phyloP scores from a whole-genome alignment of 2,797 vertebrate genomes.

The Erpetoichthys calabaricus region DNA sequence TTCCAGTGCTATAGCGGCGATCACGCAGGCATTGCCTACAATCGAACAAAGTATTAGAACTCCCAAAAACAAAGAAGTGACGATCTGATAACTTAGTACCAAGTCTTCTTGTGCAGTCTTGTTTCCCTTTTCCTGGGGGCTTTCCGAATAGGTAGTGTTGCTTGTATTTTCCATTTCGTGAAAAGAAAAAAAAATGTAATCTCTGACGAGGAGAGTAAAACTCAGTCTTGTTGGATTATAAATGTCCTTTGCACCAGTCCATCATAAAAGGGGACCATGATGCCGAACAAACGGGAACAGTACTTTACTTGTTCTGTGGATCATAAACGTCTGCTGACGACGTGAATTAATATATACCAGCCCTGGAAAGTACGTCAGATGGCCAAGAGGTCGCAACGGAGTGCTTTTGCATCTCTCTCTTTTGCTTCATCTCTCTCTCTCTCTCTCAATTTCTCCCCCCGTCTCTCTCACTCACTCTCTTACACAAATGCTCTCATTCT shows the following conservation, averaged over 20 bases:
- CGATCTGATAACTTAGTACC: conserved; percentile 74
- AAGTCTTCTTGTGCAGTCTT: conserved; percentile 40
- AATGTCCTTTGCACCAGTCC: conserved; percentile 23
- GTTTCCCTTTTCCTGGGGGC: conserved; percentile 34
- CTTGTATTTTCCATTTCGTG: conserved; percentile 49
- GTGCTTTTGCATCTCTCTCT: conserved; percentile 19
- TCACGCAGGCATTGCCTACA: conserved; percentile 87
- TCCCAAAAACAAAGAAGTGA: conserved; percentile 76
- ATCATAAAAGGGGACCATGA: conserved; percentile 51
- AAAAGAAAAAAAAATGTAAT: no score
- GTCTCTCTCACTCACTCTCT: background rate
- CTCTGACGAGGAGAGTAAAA: conserved; percentile 4
- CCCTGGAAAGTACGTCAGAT: conserved; percentile 53
- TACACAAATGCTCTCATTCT: no score
- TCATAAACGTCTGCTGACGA: conserved; percentile 50
- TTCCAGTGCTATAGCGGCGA: conserved; percentile 84
- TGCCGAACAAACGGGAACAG: conserved; percentile 30
- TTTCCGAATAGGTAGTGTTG: conserved; percentile 43
- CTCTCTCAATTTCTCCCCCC: conserved; percentile 1
- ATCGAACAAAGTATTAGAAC: conserved; percentile 82
- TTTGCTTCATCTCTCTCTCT: background rate
- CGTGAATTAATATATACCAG: conserved; percentile 56
- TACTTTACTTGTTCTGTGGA: conserved; percentile 39
- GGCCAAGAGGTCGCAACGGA: conserved; percentile 39
- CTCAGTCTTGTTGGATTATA: conserved; percentile 35